Evolutionary conservation across 2,797 vertebrate species (phyloP).

Genomic region (Crocodylus rhombifer): DNA sequence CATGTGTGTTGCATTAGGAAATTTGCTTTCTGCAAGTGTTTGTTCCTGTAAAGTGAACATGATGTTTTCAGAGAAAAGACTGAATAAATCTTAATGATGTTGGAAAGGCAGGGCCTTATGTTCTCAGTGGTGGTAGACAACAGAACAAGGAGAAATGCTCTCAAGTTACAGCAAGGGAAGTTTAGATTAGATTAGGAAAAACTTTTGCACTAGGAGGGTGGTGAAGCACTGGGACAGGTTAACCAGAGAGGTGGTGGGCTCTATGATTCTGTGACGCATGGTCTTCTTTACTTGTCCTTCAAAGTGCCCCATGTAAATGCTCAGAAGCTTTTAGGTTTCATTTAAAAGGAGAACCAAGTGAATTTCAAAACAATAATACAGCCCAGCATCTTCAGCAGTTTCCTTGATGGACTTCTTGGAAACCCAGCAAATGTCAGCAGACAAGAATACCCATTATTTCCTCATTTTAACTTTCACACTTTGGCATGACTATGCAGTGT

Average conservation of each 20-base stretch:
- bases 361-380: background rate
- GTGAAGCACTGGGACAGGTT: too few species aligned
- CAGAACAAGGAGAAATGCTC: too few species aligned
- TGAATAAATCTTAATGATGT: background rate
- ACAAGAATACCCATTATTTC: background rate
- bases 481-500: background rate
- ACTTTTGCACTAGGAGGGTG: too few species aligned
- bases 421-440: accelerated
- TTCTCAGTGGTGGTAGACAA: too few species aligned
- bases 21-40: background rate
- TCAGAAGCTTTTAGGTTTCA: background rate
- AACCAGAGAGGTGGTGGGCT: too few species aligned
- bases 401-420: background rate
- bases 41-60: background rate
- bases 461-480: background rate
- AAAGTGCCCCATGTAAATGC: accelerated
- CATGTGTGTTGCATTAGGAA: background rate
- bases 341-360: background rate
- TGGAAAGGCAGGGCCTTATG: background rate
- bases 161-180: too few species aligned
- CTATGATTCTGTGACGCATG: background rate
- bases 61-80: background rate
- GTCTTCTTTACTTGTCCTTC: background rate
- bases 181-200: too few species aligned
- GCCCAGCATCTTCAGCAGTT: background rate